Base-by-base conservation (phyloP, 2,888 invertebrate species). In the Ferdinandea cuprea region DNA sequence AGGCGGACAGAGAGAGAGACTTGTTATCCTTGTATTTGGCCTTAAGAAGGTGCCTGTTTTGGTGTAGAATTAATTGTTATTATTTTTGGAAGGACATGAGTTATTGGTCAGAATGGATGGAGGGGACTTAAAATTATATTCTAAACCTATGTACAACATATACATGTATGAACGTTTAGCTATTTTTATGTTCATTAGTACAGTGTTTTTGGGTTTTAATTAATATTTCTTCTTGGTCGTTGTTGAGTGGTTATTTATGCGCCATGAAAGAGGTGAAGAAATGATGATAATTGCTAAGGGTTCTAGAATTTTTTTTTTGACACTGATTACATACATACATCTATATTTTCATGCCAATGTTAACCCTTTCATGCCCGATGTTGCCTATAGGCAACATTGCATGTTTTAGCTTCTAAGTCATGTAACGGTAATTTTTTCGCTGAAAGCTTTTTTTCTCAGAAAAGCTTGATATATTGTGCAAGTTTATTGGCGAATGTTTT, bases 61-160 rank as follows among this genome's bases (percentile, higher is more conserved):
- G 48, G 42, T 25, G 44, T 46, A 21, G 21, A 73, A 79, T 79
- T 73, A 79, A 73, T 79, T 79, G 66, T 73, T 79, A 78, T 78
- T 78, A 71, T 78, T 71, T 71, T 56, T 54, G 17, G 30, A 50
- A 77, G 63, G 65, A 58, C 58, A 58, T 71, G 78, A 78, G 58
- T 71, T 65, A 78, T 71, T 61, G 46, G 76, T 46, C 17, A 7
- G 30, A 11, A 54, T 76, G 52, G 59, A 59, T 68, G 48, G 40
- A n/a, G n/a, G 25, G 61, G 32, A 77, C 63, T 77, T 77, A 77
- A 77, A 77, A 71, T 63, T 71, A 56, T 69, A 48, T 32, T 30
- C 61, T 52, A 54, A n/a, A 54, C 30, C 37, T 30, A 13, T 32
- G 44, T 15, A 52, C 3, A 5, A 11, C 5, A 11, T n/a, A 19